phyloP scores from a whole-genome alignment of 2,113 vertebrate species.

The Odontesthes bonariensis region DNA sequence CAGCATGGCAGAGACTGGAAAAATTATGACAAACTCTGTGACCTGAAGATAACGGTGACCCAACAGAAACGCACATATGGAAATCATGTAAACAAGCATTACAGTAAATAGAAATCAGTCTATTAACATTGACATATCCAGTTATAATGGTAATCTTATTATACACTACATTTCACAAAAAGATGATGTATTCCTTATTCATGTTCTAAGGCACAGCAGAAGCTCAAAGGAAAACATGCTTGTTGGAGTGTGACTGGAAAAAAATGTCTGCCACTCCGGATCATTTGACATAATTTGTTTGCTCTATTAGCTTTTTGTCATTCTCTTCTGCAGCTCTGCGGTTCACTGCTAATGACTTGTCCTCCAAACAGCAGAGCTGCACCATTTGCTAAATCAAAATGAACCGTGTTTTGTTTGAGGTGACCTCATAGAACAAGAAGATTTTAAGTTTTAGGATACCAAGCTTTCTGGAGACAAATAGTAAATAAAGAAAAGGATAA shows the following conservation, averaged over 20 bases:
- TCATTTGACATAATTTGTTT: slow-evolving; percentile 70
- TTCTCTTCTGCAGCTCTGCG: slow-evolving; percentile 36
- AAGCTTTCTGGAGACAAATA: not conserved
- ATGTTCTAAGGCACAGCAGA: not conserved
- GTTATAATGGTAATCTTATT: not conserved
- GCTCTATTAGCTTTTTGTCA: slow-evolving; percentile 72
- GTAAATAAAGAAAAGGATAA: not conserved
- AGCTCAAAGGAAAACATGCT: slow-evolving; percentile 2
- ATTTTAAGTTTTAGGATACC: not conserved
- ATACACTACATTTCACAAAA: slow-evolving; percentile 3
- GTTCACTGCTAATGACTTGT: slow-evolving; percentile 58
- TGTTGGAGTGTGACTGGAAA: slow-evolving; percentile 31
- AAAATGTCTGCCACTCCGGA: slow-evolving; percentile 20
- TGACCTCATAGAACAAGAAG: slow-evolving; percentile 1
- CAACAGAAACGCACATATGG: not conserved
- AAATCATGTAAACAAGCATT: not conserved
- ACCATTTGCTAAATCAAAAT: slow-evolving; percentile 45
- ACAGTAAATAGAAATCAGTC: not conserved
- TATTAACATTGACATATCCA: not conserved
- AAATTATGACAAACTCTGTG: not conserved
- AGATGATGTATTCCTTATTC: not conserved
- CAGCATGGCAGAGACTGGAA: too few relatives aligned
- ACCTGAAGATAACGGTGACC: not conserved
- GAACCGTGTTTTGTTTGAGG: slow-evolving; percentile 34
- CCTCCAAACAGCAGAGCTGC: slow-evolving; percentile 58